Evolutionary conservation across 2,113 vertebrate genomes (phyloP).

Genomic region (Cygnus atratus): DNA sequence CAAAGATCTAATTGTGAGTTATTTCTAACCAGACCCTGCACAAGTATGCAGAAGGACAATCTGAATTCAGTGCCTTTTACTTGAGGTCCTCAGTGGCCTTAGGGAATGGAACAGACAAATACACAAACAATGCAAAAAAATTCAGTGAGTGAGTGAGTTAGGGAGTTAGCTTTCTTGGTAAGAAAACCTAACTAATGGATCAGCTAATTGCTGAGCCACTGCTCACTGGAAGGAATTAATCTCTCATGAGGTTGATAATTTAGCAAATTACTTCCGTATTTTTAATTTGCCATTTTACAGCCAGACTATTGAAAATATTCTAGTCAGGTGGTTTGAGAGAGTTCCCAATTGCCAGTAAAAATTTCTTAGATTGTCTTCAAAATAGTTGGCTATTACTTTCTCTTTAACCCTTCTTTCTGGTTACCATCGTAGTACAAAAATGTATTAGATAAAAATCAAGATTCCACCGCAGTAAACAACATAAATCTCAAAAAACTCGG

Average conservation of each 20-base stretch:
- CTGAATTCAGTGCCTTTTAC: neutral
- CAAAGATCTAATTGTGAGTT: neutral
- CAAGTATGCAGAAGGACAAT: neutral
- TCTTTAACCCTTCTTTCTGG: neutral
- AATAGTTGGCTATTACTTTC: neutral
- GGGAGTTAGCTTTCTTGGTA: neutral
- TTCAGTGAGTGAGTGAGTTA: neutral
- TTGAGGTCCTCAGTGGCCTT: neutral
- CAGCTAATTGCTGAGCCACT: neutral
- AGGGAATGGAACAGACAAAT: neutral
- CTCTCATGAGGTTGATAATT: neutral
- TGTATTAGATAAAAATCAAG: neutral
- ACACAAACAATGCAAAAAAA: neutral
- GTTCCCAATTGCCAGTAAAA: neutral
- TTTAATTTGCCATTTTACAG: neutral
- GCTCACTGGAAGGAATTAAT: constrained; percentile 9
- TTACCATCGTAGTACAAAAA: neutral
- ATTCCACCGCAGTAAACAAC: neutral
- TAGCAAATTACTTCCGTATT: neutral
- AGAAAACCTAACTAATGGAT: neutral
- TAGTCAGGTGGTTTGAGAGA: neutral
- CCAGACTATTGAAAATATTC: neutral
- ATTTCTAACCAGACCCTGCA: neutral
- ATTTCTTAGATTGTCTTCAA: neutral
- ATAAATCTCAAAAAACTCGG: neutral